Evolutionary conservation across 2,113 vertebrate genomes (phyloP), one percentile per base, ranked within the genome.

Genomic region (Gopherus evgoodei): DNA sequence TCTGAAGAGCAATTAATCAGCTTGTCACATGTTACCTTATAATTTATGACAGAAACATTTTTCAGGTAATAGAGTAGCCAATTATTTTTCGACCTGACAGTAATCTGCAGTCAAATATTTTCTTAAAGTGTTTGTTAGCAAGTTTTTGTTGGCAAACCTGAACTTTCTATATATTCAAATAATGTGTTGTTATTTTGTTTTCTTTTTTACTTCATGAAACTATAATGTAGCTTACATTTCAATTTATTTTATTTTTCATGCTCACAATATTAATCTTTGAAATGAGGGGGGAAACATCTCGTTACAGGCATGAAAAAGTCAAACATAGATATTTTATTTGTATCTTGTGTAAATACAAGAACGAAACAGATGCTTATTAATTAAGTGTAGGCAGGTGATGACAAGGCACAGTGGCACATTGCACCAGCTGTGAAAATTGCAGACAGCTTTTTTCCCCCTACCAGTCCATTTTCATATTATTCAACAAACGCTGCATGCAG

Each of bases 361-460:
- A 95, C 59, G 81, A 98, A 98, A 94, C 92, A 98, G 91, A 97
- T 98, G 97, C 13, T 95, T 98, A 97, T 97, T 98, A 98, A 97
- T 97, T 96, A 96, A 97, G 72, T 92, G 95, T 96, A 96, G 94
- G 93, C 90, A 98, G 94, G 97, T 95, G 96, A 98, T 35, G 84
- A 94, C 87, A 97, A 97, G 88, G 72, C 80, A 94, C 83, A 95
- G 91, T 27, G 81, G 83, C 76, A 95, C 87, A 44, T 82, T 76
- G 19, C 31, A 82, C 87, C 94, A 98, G 95, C 94, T 97, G 92
- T 84, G 94, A 98, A 97, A 83, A 92, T 80, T 91, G 83, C 53
- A 97, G 65, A 94, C 4, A 5, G 82, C 27, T 94, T 97, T 94
- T 88, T 76, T 92, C 1, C 7, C 27, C 35, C 81, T 11, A 87